phyloP scores from a whole-genome alignment of 2,888 invertebrate genomes.

The Miltochrista miniata region DNA sequence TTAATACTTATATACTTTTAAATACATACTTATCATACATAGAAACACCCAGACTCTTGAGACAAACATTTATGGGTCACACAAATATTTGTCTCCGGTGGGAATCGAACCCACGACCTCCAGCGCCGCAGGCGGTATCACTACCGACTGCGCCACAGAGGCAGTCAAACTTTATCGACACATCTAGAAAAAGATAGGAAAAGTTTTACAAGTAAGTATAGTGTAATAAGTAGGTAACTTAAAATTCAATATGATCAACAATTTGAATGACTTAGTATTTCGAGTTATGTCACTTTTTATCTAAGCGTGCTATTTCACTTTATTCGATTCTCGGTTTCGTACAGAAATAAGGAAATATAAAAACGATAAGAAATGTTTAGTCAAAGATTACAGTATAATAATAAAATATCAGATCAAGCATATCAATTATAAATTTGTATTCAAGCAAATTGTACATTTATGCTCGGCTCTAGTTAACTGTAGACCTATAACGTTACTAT shows the following conservation, averaged over 20 bases:
- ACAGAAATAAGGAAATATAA: background rate
- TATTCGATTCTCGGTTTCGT: background rate
- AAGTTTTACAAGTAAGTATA: no score
- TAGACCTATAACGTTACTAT: slow-evolving; percentile 1
- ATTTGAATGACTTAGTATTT: background rate
- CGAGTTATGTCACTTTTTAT: background rate
- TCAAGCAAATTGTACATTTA: slow-evolving; percentile 31
- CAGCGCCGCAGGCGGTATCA: no score
- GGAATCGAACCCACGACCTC: no score
- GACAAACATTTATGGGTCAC: no score
- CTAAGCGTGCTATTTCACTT: background rate
- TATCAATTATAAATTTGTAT: slow-evolving; percentile 31
- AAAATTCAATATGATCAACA: background rate
- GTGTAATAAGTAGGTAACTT: no score
- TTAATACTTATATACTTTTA: no score
- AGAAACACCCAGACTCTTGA: no score
- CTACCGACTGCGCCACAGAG: no score
- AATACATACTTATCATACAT: no score
- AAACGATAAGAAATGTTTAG: slow-evolving; percentile 1
- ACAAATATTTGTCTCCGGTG: no score
- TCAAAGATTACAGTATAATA: background rate
- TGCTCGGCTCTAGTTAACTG: slow-evolving; percentile 9
- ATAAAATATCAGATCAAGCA: slow-evolving; percentile 13
- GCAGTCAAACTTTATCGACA: no score
- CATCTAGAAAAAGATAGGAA: no score